Evolutionary conservation across 2,113 vertebrate genomes (phyloP), one percentile per base, ranked within the genome.

Genomic region (Ammodytes dubius): DNA sequence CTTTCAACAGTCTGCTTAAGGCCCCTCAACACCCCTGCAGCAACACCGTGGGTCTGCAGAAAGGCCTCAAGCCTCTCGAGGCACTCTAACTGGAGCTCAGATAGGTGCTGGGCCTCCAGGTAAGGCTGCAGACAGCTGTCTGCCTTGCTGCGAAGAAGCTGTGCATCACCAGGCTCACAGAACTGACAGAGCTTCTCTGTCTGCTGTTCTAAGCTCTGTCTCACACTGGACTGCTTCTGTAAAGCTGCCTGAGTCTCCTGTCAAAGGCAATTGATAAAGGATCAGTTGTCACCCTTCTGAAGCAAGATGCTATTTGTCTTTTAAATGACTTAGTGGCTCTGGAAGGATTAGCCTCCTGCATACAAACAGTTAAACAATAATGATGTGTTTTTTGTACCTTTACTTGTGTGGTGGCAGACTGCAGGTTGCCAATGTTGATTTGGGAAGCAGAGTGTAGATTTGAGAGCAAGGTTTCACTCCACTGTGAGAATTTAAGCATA

Each of bases 41-140:
- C 91, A 37, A 91, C 86, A 2, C 70, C 13, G 0, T 96, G 96
- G 7, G 93, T 94, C 61, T 97, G 95, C 45, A 96, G 82, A 84
- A 99, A 99, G 0, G 91, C 82, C 0, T 58, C 90, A 2, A 99
- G 80, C 75, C 95, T 94, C 17, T 94, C 87, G 47, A 99, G 88
- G 83, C 95, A 93, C 0, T 96, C 94, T n/a, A 94, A 89, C 57
- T 97, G 95, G 47, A 96, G 95, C 73, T 86, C 92, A 2, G 94
- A 94, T n/a, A 96, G 92, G 78, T 96, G 95, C 70, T 84, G 92
- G 45, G 97, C 96, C 74, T 99, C 97, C 82, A 96, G 81, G 5
- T 96, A 97, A 4, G 98, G 95, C 90, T 97, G 97, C 75, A 96
- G 81, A 81, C 96, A 97, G 91, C 96, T 96, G 53, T 96, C 97